Evolutionary conservation across 64 coral and sea anemone genomes (phyloP), one percentile per base, ranked within the genome.

Genomic region (Exaiptasia diaphana): DNA sequence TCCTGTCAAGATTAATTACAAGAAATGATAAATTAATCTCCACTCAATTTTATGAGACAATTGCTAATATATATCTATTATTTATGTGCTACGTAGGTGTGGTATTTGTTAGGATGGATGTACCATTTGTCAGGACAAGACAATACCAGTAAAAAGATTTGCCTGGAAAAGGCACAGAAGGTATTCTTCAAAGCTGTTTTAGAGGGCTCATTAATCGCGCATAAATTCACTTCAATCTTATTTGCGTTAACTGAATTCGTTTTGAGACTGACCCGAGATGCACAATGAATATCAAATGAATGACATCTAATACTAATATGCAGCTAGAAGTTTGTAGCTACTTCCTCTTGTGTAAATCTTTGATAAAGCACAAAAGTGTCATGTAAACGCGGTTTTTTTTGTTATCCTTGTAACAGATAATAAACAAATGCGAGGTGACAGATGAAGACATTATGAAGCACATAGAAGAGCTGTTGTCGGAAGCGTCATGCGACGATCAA

Each of bases 31-130:
- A 78, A 38, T 26, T 23, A 5, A 11, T 46, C 15, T 31, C 6
- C 26, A 46, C 12, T 33, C n/a, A n/a, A 8, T 57, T 28, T 60
- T 60, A n/a, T 28, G 15, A 29, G 32, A 24, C 3, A 60, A 28
- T 27, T 20, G 11, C 11, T 27, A 20, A 7, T 58, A 7, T 58
- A 9, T 4, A 22, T 28, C 1, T 45, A 30, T 27, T 3, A 44
- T 68, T 4, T 64, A 28, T 32, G 49, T 10, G 11, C 24, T 81
- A 17, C 7, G 4, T 41, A 93, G 91, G 85, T 93, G 25, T 93
- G 91, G 91, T 93, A 93, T 42, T 41, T 93, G 15, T 24, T 93
- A 1, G 91, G 91, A 5, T 89, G 85, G 91, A 30, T 93, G 71
- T 62, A 88, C 54, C 79, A 89, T 26, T 53, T 93, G 13, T 46